Base-by-base conservation (phyloP, 2,888 invertebrate species). In the Leptopterna dolabrata region DNA sequence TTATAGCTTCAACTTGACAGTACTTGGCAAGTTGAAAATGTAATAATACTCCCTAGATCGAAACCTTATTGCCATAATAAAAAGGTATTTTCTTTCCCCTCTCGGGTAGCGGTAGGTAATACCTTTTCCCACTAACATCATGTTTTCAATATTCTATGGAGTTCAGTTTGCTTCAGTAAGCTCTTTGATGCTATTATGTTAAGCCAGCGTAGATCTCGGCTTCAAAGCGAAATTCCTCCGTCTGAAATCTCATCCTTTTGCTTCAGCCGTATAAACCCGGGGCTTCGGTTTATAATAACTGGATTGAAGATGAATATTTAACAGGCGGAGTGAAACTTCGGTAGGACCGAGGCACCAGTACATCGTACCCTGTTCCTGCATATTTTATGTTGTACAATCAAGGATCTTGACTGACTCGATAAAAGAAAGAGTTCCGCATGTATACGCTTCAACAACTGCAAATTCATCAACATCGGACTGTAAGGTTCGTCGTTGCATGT, bases 71-170 rank as follows among this genome's bases (percentile, higher is more conserved):
- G 2, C 51, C n/a, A n/a, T 51, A 16, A n/a, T n/a, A n/a, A 16
- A 51, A 51, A 4, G 0, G 51, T 16, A 51, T 6, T n/a, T 51
- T 4, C 51, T n/a, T n/a, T 51, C n/a, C 16, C 14, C 45, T 45
- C 45, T 16, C 51, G 51, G 51, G n/a, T 16, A 16, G n/a, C 51
- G 51, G 51, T n/a, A 0, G 51, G 51, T 51, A n/a, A 51, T 51
- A 19, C n/a, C 16, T 51, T n/a, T n/a, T n/a, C 13, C n/a, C 51
- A n/a, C 51, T 51, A 16, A 51, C 51, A 0, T n/a, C n/a, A n/a
- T n/a, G 51, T 51, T 51, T n/a, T 24, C 63, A 63, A 63, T 63
- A 63, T 63, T 63, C 63, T 63, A 63, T 63, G 63, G 63, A 63
- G 63, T 63, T 63, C 1, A 24, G 63, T 24, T 63, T 19, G 63